These are phyloP conservation scores for Acanthornis magna DNA, from an alignment of 2,797 vertebrate species.

Conservation along the genomic window DNA sequence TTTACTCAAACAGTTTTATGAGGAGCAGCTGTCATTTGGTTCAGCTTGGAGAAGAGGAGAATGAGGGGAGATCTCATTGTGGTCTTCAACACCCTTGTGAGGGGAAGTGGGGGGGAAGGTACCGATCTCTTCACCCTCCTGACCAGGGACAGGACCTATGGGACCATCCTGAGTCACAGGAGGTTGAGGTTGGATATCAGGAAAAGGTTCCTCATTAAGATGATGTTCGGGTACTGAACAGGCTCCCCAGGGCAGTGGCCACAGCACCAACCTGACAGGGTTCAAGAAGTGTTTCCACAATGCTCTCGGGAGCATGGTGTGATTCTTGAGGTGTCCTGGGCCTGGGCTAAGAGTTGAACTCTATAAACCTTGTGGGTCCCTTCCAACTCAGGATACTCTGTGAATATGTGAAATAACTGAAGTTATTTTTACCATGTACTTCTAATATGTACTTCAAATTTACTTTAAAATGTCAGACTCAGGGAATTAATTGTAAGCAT, in stretches of 20 bases:
- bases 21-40: not conserved
- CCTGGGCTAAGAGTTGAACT: not conserved
- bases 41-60: not conserved
- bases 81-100: not conserved
- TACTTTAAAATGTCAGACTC: not conserved
- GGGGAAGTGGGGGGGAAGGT: not conserved
- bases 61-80: not conserved
- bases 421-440: not conserved
- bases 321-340: not conserved
- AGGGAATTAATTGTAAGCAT: not conserved
- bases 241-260: not conserved
- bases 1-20: not conserved
- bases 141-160: not conserved
- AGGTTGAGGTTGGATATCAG: not conserved
- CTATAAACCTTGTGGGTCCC: not conserved
- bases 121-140: not conserved
- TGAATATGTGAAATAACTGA: not conserved
- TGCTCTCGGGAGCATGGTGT: not conserved
- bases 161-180: rapidly evolving
- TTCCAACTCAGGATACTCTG: not conserved
- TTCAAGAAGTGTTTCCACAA: not conserved
- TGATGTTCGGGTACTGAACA: not conserved
- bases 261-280: not conserved
- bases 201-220: not conserved
- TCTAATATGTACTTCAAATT: not conserved